Evolutionary conservation across 2,113 vertebrate genomes (phyloP), one percentile per base, ranked within the genome.

Genomic region (Rhynchomys soricoides): DNA sequence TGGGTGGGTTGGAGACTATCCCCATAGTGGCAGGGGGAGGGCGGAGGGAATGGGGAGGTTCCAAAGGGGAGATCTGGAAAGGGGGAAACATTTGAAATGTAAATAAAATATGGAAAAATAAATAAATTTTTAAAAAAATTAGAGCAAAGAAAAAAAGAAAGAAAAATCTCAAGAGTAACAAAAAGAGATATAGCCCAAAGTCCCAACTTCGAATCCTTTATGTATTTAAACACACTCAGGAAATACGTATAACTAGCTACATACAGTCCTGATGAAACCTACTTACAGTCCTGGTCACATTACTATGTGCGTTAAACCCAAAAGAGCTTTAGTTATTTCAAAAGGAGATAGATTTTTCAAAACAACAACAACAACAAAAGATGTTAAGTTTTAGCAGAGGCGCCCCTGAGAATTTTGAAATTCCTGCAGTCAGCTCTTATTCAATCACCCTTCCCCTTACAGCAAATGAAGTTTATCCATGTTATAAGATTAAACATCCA

Each of bases 301-400:
- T 57, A 21, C 50, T 77, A 21, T n/a, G n/a, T 88, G 40, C 10
- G 34, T 73, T 70, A 90, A 94, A 34, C 78, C 17, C 22, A 37
- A 87, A 26, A 71, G n/a, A 78, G 12, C 2, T 37, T 94, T 88
- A 82, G 90, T 83, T 17, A 88, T 90, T 85, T 90, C 90, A 95
- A 50, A 79, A 15, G 1, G 13, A 90, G 70, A 95, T 10, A 87
- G 8, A 73, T 57, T 68, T 86, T 86, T 50, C 21, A 22, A n/a
- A 50, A 62, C 3, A 70, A 71, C 64, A 66, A 31, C 64, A 68
- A 37, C 64, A 66, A 66, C 21, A 68, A 31, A 86, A 50, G 22
- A 73, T 66, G 22, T 73, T n/a, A 57, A 73, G 62, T 71, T 92
- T 16, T 29, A 73, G 0, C 86, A 86, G 79, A 75, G 13, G 21